Conservation (phyloP, 92 coral and sea anemone genomes). For the Epizoanthus stellaris region DNA sequence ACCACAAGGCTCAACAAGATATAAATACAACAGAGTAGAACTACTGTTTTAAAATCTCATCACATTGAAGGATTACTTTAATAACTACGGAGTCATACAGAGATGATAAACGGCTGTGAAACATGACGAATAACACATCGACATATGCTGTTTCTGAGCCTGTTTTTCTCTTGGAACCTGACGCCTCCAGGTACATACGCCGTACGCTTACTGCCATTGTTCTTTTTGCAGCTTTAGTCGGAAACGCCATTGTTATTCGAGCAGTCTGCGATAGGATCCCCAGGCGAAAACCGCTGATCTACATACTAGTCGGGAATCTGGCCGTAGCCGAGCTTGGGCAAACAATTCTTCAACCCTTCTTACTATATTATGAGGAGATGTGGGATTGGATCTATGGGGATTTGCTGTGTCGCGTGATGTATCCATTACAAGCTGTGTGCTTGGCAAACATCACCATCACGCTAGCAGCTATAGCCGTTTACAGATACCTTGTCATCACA, state of each 20-base stretch:
- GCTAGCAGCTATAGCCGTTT: constrained; percentile 35
- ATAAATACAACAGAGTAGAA: too few species aligned
- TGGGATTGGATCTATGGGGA: constrained; percentile 41
- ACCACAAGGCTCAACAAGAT: too few species aligned
- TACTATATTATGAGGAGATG: constrained; percentile 27
- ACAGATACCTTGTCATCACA: constrained; percentile 13
- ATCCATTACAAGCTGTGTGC: constrained; percentile 32
- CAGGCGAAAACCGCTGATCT: constrained; percentile 13
- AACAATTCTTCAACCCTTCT: constrained; percentile 18
- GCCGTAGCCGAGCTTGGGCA: constrained; percentile 37
- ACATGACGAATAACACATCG: neutral
- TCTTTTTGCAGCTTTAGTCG: constrained; percentile 1
- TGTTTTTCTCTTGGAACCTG: constrained; percentile 4
- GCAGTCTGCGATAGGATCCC: neutral
- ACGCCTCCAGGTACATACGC: neutral
- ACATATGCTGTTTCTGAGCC: neutral
- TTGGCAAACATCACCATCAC: constrained; percentile 32
- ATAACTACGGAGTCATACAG: too few species aligned
- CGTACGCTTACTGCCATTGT: constrained; percentile 11
- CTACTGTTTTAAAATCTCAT: too few species aligned
- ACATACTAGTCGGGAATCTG: constrained; percentile 26
- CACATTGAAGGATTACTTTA: too few species aligned
- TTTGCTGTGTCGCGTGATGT: constrained; percentile 28
- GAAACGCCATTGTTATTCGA: constrained; percentile 33
- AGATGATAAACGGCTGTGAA: too few species aligned